Evolutionary conservation across 2,113 vertebrate species (phyloP), one percentile per base, ranked within the genome.

Genomic region (Pteropus alecto): DNA sequence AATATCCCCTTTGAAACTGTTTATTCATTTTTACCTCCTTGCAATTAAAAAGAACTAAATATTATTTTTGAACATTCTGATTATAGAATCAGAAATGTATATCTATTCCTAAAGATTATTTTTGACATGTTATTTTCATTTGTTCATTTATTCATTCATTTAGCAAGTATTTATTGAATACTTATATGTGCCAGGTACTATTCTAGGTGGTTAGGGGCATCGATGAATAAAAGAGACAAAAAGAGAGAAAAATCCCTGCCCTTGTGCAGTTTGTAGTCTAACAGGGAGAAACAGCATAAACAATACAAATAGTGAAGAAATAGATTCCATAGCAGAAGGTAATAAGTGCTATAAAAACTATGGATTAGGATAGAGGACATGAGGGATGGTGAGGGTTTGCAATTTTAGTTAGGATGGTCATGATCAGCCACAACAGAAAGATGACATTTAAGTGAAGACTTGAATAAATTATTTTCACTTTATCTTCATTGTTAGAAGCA

Each of bases 21-120:
- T 56, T 38, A 89, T 93, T 95, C 51, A 78, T 63, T 93, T 95
- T 95, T 94, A 90, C n/a, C 28, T 56, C 35, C 28, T 81, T 89
- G n/a, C 74, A 88, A 35, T n/a, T 48, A 24, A 48, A 93, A 93
- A 92, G 41, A 94, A 56, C 19, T 67, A 88, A 83, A 68, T 88
- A 88, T 38, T 74, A 35, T 81, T 92, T 94, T 94, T 76, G 74
- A 96, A 83, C 76, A 87, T 84, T 90, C 35, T 87, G 10, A 74
- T 89, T 78, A 24, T 56, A 63, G 38, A 87, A 74, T 81, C 43
- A 90, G 56, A 92, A 56, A 85, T 56, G 30, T 85, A 6, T 54
- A 92, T 82, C 6, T 76, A 18, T 70, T 28, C 26, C 28, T 51
- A 38, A 7, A 85, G 18, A 76, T 63, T 70, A 43, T 61, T 93